Evolutionary conservation across 2,113 vertebrate genomes (phyloP).

Genomic region (Mesocricetus auratus): DNA sequence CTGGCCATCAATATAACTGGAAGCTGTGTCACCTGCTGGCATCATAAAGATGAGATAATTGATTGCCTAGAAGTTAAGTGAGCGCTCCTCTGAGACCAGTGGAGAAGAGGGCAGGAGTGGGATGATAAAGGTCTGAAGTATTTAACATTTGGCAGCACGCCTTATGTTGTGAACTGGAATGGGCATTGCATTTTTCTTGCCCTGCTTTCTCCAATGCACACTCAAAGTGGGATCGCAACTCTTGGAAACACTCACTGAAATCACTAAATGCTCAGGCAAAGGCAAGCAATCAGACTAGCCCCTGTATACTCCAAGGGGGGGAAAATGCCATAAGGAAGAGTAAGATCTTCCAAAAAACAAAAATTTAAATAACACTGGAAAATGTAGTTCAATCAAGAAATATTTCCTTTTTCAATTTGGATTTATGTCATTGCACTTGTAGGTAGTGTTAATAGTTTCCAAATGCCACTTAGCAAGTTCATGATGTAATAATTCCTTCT

Average conservation of each 20-base stretch:
- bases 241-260: constrained; percentile 28
- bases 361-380: constrained; percentile 33
- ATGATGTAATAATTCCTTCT: constrained; percentile 69
- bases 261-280: constrained; percentile 67
- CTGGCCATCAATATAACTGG: not conserved
- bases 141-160: not conserved
- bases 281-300: constrained; percentile 50
- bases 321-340: constrained; percentile 17
- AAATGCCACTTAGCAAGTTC: constrained; percentile 70
- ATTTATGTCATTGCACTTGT: constrained; percentile 64
- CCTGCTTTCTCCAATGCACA: not conserved
- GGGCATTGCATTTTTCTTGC: not conserved
- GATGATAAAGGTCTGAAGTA: not conserved
- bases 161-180: no score
- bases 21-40: not conserved
- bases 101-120: not conserved
- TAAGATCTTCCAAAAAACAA: constrained; percentile 69
- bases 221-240: constrained; percentile 1
- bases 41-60: not conserved
- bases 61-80: constrained; percentile 6
- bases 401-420: constrained; percentile 57
- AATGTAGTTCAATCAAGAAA: constrained; percentile 68
- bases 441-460: constrained; percentile 72
- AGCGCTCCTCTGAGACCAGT: not conserved
- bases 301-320: not conserved